Evolutionary conservation across 2,888 invertebrate genomes (phyloP), one percentile per base, ranked within the genome.

Genomic region (Syrista parreyssii): DNA sequence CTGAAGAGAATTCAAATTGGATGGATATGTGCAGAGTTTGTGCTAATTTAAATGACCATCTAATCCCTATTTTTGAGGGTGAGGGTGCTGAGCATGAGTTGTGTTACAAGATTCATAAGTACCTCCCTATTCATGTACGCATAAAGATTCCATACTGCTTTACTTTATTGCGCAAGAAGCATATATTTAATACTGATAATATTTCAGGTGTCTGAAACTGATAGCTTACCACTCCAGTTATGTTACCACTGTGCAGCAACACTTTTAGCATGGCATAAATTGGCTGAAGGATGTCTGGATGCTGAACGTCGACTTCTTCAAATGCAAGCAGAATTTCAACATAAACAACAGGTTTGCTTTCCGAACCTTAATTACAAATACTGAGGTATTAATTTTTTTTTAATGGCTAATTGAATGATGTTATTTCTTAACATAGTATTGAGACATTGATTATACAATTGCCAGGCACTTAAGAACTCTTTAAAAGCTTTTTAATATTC

Each of bases 211-310:
- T 85, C 89, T 0, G 87, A 90, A 80, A 85, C 86, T 0, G 95
- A 95, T 85, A 89, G 86, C 15, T 89, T 95, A 79, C 95, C 95
- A 0, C 88, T 92, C 73, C 93, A 93, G 82, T 91, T 95, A 82
- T 96, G 96, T 91, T 94, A 93, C 88, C 93, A 93, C 81, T 96
- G 96, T 87, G 93, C 94, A 1, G 93, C 93, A 80, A 94, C 94
- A 0, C 88, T 96, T 74, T 88, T 95, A 76, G 93, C 94, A 0
- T 95, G 94, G 94, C 94, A 95, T 85, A 94, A 94, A 84, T 91
- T 95, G 76, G 92, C 92, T 75, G 88, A 93, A 81, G 92, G 93
- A 82, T 94, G 94, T 85, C 83, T 92, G 55, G 93, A 93, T 78
- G 94, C 94, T 0, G 94, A 95, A 84, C 88, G 89, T 30, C 82